These are phyloP conservation scores for Intoshia linei DNA, from an alignment of 1,140 invertebrate genomes.

Conservation along the genomic window DNA sequence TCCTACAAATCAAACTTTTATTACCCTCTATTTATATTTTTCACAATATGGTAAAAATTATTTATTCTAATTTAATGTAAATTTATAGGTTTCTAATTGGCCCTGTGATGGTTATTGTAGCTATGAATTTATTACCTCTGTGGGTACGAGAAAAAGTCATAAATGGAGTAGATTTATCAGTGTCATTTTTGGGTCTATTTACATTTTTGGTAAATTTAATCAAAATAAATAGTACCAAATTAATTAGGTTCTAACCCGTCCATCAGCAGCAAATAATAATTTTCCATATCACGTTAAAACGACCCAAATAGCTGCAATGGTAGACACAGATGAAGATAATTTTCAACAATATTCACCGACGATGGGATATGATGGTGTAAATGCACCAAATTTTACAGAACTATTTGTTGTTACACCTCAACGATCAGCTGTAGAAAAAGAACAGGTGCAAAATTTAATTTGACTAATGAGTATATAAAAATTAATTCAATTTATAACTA, in stretches of 20 bases:
- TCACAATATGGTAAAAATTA: slow-evolving; percentile 34
- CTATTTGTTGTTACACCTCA: too few relatives aligned
- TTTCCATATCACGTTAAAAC: slow-evolving; percentile 53
- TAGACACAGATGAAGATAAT: too few relatives aligned
- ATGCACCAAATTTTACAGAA: too few relatives aligned
- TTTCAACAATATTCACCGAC: too few relatives aligned
- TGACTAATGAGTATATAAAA: too few relatives aligned
- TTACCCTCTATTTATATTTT: slow-evolving; percentile 41
- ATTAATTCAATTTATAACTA: too few relatives aligned
- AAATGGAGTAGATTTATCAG: slow-evolving; percentile 37
- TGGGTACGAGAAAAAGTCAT: slow-evolving; percentile 64
- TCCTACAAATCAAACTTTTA: slow-evolving; percentile 37
- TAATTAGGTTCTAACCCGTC: slow-evolving; percentile 36
- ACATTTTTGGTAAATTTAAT: slow-evolving; percentile 35
- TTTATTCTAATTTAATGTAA: not conserved
- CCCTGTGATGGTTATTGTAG: slow-evolving; percentile 38
- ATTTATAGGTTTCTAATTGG: slow-evolving; percentile 34
- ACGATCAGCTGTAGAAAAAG: too few relatives aligned
- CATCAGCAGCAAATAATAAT: slow-evolving; percentile 42
- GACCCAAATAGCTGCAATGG: slow-evolving; percentile 38
- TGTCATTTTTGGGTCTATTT: slow-evolving; percentile 39
- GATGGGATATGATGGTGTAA: too few relatives aligned
- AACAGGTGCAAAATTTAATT: too few relatives aligned
- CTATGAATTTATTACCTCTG: slow-evolving; percentile 35
- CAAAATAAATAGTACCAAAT: not conserved